Evolutionary conservation across 92 coral and sea anemone species (phyloP), one percentile per base, ranked within the genome.

Genomic region (Pocillopora meandrina): DNA sequence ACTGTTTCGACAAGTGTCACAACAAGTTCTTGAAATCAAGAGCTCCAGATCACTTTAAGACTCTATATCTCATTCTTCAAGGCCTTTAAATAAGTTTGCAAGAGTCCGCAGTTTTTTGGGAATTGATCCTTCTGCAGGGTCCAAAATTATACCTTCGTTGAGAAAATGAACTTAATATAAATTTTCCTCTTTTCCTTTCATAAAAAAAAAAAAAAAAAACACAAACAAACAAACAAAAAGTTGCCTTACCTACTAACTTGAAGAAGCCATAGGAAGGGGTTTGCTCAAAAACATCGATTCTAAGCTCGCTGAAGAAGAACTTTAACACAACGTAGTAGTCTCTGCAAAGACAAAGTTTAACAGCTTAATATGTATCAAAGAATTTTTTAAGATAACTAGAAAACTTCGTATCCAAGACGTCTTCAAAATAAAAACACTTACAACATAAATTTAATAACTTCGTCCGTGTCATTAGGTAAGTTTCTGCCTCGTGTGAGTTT

Each of bases 291-390:
- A 83, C 52, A 21, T 93, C 98, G 63, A 85, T 75, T 35, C 93
- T 91, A 10, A 93, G 92, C 63, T 91, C 98, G 47, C 90, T 93
- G 70, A 84, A 93, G 77, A 72, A 93, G 0, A 93, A 73, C 35
- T 85, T 78, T 47, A 93, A 72, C 73, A 91, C 98, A 18, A 86
- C 94, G 73, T 91, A 93, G 79, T 93, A 86, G 61, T 93, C 98
- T 85, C 98, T 93, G 89, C 49, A 80, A 85, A 20, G 18, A 78
- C 64, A 67, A 77, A 77, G 23, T 35, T 70, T 33, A 16, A 70
- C 7, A 70, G 33, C 56, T 10, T 42, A 42, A 42, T 42, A 70
- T 6, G 3, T 15, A 42, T 70, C 16, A 70, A 18, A 35, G 35
- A 16, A 70, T 4, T 1, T 11, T 64, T 64, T 64, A 14, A 19